phyloP scores from a whole-genome alignment of 1,140 invertebrate species.

The Drosophila mayri region DNA sequence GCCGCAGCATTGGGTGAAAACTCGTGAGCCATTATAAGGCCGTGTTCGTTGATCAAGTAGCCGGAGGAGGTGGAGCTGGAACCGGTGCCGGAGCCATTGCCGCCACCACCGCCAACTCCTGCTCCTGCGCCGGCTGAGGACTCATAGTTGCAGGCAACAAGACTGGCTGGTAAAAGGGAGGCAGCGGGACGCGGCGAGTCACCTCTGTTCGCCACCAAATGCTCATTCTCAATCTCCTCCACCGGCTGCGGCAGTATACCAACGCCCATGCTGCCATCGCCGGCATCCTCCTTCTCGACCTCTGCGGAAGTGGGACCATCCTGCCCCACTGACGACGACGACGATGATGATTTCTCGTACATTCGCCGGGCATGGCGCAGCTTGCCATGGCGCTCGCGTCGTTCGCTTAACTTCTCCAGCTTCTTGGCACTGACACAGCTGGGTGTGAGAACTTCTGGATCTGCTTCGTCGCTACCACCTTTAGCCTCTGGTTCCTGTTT shows the following conservation, averaged over 20 bases:
- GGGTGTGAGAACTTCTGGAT: constrained; percentile 2
- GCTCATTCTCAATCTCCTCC: constrained; percentile 81
- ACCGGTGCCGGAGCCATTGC: background rate
- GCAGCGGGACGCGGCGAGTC: constrained; percentile 37
- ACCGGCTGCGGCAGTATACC: constrained; percentile 65
- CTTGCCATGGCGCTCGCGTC: constrained; percentile 70
- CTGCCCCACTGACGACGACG: background rate
- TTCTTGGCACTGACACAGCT: constrained; percentile 30
- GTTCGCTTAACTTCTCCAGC: constrained; percentile 54
- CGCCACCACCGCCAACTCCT: background rate
- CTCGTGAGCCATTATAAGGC: constrained; percentile 78
- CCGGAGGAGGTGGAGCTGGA: constrained; percentile 18
- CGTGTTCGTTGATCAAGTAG: constrained; percentile 80
- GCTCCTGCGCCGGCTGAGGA: background rate
- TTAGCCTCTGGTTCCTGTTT: constrained; percentile 29
- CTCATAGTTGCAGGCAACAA: constrained; percentile 52
- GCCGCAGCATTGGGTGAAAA: constrained; percentile 62
- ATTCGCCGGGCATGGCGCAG: constrained; percentile 62
- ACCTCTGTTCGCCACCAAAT: constrained; percentile 62
- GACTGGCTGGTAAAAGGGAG: constrained; percentile 22
- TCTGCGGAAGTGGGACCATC: constrained; percentile 1
- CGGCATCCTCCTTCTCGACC: constrained; percentile 29
- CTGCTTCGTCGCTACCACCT: constrained; percentile 24
- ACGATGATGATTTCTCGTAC: constrained; percentile 25
- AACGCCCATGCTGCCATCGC: background rate